Evolutionary conservation across 2,797 vertebrate species (phyloP), one percentile per base, ranked within the genome.

Genomic region (Erethizon dorsatum): DNA sequence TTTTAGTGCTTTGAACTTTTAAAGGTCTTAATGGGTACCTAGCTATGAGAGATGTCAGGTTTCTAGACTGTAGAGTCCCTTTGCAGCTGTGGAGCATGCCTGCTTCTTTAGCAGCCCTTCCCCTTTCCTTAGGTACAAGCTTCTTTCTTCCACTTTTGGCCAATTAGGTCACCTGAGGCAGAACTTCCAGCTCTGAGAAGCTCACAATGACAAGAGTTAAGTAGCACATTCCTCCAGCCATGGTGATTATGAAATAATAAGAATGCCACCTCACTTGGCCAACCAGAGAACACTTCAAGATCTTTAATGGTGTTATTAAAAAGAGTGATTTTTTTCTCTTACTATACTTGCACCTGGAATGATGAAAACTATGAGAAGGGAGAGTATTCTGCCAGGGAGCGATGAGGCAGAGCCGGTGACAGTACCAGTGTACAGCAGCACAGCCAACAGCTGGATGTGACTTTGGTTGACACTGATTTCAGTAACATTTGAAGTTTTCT

Each of bases 381-480:
- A 67, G 37, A 57, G 6, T 17, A 37, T 37, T 8, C 0, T 26
- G 33, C 50, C 3, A 17, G 77, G 41, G 52, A 87, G 22, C 41
- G 28, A 11, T 18, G 9, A 5, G 3, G 14, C 18, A 4, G 28
- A 52, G 41, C 4, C 50, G 12, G 11, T 52, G 67, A 37, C 18
- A 6, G 56, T 37, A 56, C 9, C 22, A 24, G 4, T 17, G 10
- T 3, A 10, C 0, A 28, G 18, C 11, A 1, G 2, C 5, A 69
- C 14, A 7, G 26, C 17, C 83, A 26, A 8, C 0, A n/a, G 17
- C 71, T 63, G 28, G n/a, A 31, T 15, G 26, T 61, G 52, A 45
- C 33, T 47, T 69, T 47, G 26, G 28, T 6, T 54, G n/a, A 52
- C n/a, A 11, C 14, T 37, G 12, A 65, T 37, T 69, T n/a, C 52